A percentile compares a stretch with the other conserved stretches of the same genome.
Conservation (phyloP, 2,888 invertebrate species). For the Cremastobaeus sp. region DNA sequence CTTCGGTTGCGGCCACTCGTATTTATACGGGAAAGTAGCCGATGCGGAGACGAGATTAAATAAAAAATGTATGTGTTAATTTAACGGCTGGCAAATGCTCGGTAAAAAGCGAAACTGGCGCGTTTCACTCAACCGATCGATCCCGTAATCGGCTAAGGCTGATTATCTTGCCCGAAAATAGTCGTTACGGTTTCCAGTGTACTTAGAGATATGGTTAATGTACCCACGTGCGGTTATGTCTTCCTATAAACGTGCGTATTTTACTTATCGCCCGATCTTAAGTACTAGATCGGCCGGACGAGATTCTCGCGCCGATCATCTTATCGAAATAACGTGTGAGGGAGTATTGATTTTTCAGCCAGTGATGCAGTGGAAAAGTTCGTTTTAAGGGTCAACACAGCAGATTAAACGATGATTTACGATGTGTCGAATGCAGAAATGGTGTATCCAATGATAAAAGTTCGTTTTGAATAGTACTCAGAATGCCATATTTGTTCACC, state of each 20-base stretch:
- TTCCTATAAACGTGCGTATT: conserved; percentile 4
- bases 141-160: neutral
- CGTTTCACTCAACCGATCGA: conserved; percentile 11
- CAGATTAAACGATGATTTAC: too few relatives aligned
- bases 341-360: conserved; percentile 13
- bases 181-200: neutral
- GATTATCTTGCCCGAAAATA: conserved; percentile 16
- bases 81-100: conserved; percentile 13
- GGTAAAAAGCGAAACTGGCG: conserved; percentile 6
- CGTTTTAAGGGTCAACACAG: too few relatives aligned
- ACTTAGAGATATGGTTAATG: neutral
- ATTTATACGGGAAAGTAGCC: conserved; percentile 30
- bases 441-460: too few relatives aligned
- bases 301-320: too few relatives aligned
- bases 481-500: too few relatives aligned
- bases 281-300: too few relatives aligned
- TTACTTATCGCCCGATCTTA: conserved; percentile 14
- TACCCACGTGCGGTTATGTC: conserved; percentile 7
- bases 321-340: conserved; percentile 17
- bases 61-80: conserved; percentile 38
- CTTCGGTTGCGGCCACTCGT: conserved; percentile 61
- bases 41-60: conserved; percentile 26
- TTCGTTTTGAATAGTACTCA: too few relatives aligned
- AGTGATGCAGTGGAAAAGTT: too few relatives aligned
- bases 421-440: too few relatives aligned